These are phyloP conservation scores for Heliconius sara DNA, from an alignment of 2,888 invertebrate genomes.

Conservation along the genomic window DNA sequence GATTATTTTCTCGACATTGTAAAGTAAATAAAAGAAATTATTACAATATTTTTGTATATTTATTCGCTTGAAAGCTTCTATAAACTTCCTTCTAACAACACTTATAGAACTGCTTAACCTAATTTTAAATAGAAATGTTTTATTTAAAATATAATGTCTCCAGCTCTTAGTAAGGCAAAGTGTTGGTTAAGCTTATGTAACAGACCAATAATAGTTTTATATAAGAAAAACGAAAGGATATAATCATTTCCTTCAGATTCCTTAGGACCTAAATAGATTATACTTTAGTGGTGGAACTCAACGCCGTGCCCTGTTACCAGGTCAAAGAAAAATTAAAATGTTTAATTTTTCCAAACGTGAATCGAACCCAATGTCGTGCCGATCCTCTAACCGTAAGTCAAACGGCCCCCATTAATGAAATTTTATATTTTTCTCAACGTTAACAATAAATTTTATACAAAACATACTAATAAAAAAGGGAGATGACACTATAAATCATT, in stretches of 20 bases:
- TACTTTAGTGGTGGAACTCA: no score
- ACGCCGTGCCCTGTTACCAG: no score
- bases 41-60: background rate
- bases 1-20: background rate
- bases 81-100: background rate
- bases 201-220: background rate
- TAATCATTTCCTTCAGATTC: no score
- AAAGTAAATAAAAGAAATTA: background rate
- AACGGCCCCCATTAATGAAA: background rate
- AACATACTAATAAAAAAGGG: conserved; percentile 28
- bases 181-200: background rate
- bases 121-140: conserved; percentile 13
- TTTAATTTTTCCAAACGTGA: no score
- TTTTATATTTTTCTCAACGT: background rate
- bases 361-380: no score
- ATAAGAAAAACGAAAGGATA: no score
- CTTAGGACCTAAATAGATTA: no score
- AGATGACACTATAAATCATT: conserved; percentile 42
- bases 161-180: background rate
- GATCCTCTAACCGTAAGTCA: no score
- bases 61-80: conserved; percentile 7
- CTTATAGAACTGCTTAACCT: conserved; percentile 10
- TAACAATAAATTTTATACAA: background rate
- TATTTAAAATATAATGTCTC: conserved; percentile 13
- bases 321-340: no score